Evolutionary conservation across 1,140 invertebrate genomes (phyloP), one percentile per base, ranked within the genome.

Genomic region (Lutraria rhynchaena): DNA sequence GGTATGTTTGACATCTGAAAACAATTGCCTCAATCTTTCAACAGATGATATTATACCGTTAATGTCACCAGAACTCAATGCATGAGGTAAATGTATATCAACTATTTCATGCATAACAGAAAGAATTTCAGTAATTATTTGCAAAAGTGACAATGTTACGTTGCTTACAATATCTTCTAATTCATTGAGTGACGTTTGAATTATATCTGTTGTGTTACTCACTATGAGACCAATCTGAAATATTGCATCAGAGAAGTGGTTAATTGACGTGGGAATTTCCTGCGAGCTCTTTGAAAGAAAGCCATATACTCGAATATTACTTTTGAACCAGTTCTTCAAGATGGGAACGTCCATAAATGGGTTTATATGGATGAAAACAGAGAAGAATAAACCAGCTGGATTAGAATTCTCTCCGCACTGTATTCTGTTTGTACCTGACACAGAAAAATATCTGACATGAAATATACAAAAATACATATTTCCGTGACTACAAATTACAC

Each of bases 311-410:
- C 31, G 33, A 24, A 29, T 29, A 17, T n/a, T 22, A 60, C 58
- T 22, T 13, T 75, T 24, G 27, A 35, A 35, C 35, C 31, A 75
- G 3, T 75, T 31, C 33, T 60, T 22, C 5, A 83, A 22, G 3
- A 76, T 53, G 11, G 81, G 73, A 3, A 83, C 53, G 4, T 24
- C 73, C 22, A n/a, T 24, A 33, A 83, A 76, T 3, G 55, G 71
- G 41, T 76, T 69, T 4, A 60, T n/a, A 24, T 61, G 13, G 19
- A 83, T 15, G 33, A 67, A 31, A 17, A 37, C 33, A 4, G 71
- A 67, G 22, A 83, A n/a, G 41, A 76, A 83, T 3, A 77, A 13
- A 17, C 81, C 81, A 13, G 53, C 19, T 15, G 81, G 81, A 41
- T 83, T 83, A 17, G 81, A 60, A 17, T 7, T 24, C 5, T 41